These are phyloP conservation scores for Dicranocentrus wangi DNA, from an alignment of 2,888 invertebrate species.

Conservation along the genomic window DNA sequence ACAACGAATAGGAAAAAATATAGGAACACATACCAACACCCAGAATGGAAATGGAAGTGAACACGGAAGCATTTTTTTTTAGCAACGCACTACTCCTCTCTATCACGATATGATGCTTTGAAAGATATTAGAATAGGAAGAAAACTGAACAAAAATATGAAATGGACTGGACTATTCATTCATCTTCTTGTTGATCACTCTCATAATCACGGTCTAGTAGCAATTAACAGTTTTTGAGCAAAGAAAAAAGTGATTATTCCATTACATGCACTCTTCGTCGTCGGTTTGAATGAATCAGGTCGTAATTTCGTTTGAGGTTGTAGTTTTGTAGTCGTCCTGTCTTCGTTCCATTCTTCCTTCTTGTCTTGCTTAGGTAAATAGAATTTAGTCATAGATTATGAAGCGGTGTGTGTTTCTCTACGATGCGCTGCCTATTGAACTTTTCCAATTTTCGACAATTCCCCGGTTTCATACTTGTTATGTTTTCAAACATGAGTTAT, in stretches of 20 bases:
- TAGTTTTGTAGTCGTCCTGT: too few species aligned
- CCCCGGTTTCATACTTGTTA: too few species aligned
- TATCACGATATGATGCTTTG: neutral
- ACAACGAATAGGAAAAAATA: neutral
- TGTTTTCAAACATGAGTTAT: too few species aligned
- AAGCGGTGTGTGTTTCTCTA: neutral
- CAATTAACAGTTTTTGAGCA: neutral
- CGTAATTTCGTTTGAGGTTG: too few species aligned
- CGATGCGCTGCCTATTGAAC: too few species aligned
- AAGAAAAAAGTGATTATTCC: neutral
- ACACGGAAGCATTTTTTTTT: conserved; percentile 54
- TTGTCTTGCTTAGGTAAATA: neutral
- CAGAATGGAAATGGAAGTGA: conserved; percentile 43
- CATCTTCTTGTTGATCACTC: neutral
- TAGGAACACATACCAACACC: neutral
- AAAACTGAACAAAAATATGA: neutral
- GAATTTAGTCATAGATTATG: neutral
- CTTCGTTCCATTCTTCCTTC: too few species aligned
- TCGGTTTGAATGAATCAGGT: too few species aligned
- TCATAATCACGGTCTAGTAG: neutral
- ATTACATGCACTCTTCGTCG: too few species aligned
- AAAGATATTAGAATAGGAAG: neutral
- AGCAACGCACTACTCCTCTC: neutral
- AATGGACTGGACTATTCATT: neutral
- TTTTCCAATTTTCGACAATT: too few species aligned